Base-by-base conservation (phyloP, 1,140 invertebrate genomes). In the Trichonephila clavata region DNA sequence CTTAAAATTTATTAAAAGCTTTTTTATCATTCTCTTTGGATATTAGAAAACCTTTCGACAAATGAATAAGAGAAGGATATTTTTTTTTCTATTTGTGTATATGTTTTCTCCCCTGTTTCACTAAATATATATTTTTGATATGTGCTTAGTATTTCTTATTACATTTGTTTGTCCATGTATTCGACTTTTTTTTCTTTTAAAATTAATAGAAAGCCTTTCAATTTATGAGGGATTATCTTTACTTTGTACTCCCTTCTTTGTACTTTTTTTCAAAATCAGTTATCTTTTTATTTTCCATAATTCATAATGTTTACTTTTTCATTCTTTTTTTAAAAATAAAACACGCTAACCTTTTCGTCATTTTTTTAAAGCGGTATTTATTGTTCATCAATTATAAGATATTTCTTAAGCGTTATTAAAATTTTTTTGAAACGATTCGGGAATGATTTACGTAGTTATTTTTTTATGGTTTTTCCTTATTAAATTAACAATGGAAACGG, bases 141-240 rank as follows among this genome's bases (percentile, higher is more conserved):
- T 68, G 27, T 27, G n/a, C 21, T 14, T 13, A 24, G 10, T 13
- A 10, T 68, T 68, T 68, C 8, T 68, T 68, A 68, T 68, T 68
- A 4, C 24, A 68, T n/a, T 68, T n/a, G 21, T 13, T 68, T 27
- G 10, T n/a, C n/a, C n/a, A 10, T 7, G 24, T 68, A 4, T 68
- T 13, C 10, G 14, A n/a, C n/a, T 8, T 68, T 24, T 50, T 50
- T 50, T 50, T 39, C 50, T 68, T 1, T 24, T 21, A 68, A 68
- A 27, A 68, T 68, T 68, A 27, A 68, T 68, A n/a, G 14, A 24
- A 68, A 68, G 65, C 14, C 10, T 24, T 68, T 68, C 65, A 68
- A 50, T 68, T 68, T 68, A 14, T 68, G 65, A 68, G n/a, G 24
- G 65, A 68, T 68, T 68, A 27, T 68, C 65, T 68, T 68, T 68